These are phyloP conservation scores for Apis florea DNA, from an alignment of 1,140 invertebrate genomes.

Conservation along the genomic window DNA sequence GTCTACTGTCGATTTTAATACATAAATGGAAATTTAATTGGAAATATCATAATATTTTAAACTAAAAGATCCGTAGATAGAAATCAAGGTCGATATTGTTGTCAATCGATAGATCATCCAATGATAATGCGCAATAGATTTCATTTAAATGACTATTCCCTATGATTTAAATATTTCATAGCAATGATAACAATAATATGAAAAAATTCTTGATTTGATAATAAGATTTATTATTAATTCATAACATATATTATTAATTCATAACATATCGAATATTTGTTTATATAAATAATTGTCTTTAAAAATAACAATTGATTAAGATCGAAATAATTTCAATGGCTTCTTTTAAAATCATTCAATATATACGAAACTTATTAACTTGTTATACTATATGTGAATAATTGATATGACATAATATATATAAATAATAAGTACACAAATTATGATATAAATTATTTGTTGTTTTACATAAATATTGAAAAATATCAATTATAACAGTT, in stretches of 20 bases:
- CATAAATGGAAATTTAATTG: not conserved
- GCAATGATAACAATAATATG: not conserved
- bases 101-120: not conserved
- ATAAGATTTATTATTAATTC: not conserved
- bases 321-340: not conserved
- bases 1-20: not conserved
- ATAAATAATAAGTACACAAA: too few species aligned
- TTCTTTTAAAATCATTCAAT: not conserved
- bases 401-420: too few species aligned
- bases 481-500: not conserved
- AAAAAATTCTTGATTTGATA: slow-evolving; percentile 2
- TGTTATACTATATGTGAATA: too few species aligned
- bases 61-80: not conserved
- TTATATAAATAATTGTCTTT: not conserved
- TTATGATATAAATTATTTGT: too few species aligned
- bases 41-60: not conserved
- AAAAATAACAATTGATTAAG: not conserved
- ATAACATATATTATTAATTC: not conserved
- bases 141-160: not conserved
- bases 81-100: slow-evolving; percentile 24
- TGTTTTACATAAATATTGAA: too few species aligned
- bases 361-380: too few species aligned
- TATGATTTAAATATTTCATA: not conserved
- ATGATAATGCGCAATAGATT: not conserved
- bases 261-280: too few species aligned